Percentiles rank a stretch among this genome's conserved stretches.
Conservation (phyloP, 1,140 invertebrate genomes). For the Globodera ellingtonae region DNA sequence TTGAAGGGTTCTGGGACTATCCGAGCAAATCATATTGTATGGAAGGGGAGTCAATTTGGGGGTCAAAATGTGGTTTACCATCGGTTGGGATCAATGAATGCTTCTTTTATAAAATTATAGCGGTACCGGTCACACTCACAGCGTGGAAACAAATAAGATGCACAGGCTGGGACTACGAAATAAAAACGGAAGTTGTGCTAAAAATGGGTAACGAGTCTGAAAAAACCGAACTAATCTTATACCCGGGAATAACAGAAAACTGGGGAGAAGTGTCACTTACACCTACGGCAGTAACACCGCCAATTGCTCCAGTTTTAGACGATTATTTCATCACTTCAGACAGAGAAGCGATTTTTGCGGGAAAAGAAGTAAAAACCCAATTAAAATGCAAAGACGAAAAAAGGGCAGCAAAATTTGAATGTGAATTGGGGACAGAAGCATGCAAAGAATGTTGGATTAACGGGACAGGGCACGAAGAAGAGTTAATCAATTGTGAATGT, state of each 20-base stretch:
- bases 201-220: background rate
- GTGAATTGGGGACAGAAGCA: background rate
- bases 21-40: background rate
- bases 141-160: background rate
- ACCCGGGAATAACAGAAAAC: conserved; percentile 4
- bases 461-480: background rate
- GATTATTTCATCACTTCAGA: background rate
- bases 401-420: background rate
- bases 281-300: background rate
- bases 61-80: conserved; percentile 8
- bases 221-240: background rate
- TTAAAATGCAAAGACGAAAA: background rate
- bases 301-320: background rate
- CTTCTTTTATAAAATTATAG: conserved; percentile 6
- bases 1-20: background rate
- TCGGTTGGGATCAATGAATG: background rate
- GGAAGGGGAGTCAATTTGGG: background rate
- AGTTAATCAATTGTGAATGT: background rate
- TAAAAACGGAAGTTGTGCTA: background rate
- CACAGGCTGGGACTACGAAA: background rate
- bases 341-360: background rate
- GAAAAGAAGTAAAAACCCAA: background rate
- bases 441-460: conserved; percentile 6
- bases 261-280: background rate
- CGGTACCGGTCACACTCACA: background rate